These are phyloP conservation scores for Trachymyrmex cornetzi DNA, from an alignment of 1,140 invertebrate species.

Conservation along the genomic window DNA sequence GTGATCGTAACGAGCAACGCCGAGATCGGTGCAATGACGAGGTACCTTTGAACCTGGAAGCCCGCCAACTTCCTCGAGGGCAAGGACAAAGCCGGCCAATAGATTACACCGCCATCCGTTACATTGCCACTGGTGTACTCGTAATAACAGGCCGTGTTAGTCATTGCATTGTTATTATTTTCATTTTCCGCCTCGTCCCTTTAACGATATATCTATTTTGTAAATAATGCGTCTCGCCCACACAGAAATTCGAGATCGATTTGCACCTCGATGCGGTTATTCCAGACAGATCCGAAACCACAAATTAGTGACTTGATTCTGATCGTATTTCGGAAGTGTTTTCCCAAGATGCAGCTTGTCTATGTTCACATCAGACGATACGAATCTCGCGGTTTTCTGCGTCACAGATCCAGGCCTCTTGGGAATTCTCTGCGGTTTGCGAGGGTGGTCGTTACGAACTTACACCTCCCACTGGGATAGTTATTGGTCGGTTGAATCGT, in stretches of 20 bases:
- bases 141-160: neutral
- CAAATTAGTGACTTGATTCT: neutral
- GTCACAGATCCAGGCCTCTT: no score
- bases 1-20: conserved; percentile 67
- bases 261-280: neutral
- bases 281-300: neutral
- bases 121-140: neutral
- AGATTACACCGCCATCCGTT: conserved; percentile 42
- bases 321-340: neutral
- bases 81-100: conserved; percentile 67
- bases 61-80: conserved; percentile 72
- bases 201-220: neutral
- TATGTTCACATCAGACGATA: neutral
- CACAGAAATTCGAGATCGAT: neutral
- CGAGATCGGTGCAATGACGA: neutral
- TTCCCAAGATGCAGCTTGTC: neutral
- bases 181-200: neutral
- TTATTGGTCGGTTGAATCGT: neutral
- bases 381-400: neutral
- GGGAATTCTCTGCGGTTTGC: conserved; percentile 1
- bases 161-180: neutral
- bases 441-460: neutral
- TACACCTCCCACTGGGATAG: neutral
- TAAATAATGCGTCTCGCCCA: neutral
- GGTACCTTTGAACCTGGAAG: conserved; percentile 72